These are phyloP conservation scores for Metaphire vulgaris DNA, from an alignment of 1,140 invertebrate species.

Conservation along the genomic window DNA sequence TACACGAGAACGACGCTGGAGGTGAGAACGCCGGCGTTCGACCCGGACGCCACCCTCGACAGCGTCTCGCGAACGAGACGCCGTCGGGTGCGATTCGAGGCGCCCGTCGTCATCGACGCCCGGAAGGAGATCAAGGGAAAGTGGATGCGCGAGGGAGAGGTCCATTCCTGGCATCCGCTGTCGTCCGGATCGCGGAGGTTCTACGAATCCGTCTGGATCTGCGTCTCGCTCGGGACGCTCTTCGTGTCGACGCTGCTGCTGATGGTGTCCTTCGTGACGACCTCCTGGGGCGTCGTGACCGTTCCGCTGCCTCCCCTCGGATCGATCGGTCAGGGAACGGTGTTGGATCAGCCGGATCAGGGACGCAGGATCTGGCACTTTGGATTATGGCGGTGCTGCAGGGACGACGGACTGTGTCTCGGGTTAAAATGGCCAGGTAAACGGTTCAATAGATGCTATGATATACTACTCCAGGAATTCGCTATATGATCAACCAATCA, in stretches of 20 bases:
- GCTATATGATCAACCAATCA: background rate
- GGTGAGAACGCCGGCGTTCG: background rate
- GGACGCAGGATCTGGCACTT: slow-evolving; percentile 13
- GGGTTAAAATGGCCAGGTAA: slow-evolving; percentile 20
- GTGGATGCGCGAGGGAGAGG: background rate
- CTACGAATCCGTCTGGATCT: background rate
- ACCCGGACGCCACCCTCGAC: background rate
- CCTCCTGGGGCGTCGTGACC: slow-evolving; percentile 19
- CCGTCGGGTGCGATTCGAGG: background rate
- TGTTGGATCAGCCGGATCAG: background rate
- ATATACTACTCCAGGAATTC: background rate
- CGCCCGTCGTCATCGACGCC: background rate
- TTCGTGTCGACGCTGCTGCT: slow-evolving; percentile 17
- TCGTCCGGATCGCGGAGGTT: background rate
- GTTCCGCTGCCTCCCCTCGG: background rate
- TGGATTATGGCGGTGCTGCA: slow-evolving; percentile 26
- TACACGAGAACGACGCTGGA: background rate
- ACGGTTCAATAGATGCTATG: background rate
- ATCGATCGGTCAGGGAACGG: background rate
- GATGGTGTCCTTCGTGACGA: slow-evolving; percentile 24
- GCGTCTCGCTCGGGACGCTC: slow-evolving; percentile 7
- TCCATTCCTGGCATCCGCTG: background rate
- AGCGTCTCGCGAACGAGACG: background rate
- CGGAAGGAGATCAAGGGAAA: background rate
- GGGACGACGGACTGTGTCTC: slow-evolving; percentile 22